phyloP scores from a whole-genome alignment of 2,888 invertebrate species.

The Nemoura dubitans region DNA sequence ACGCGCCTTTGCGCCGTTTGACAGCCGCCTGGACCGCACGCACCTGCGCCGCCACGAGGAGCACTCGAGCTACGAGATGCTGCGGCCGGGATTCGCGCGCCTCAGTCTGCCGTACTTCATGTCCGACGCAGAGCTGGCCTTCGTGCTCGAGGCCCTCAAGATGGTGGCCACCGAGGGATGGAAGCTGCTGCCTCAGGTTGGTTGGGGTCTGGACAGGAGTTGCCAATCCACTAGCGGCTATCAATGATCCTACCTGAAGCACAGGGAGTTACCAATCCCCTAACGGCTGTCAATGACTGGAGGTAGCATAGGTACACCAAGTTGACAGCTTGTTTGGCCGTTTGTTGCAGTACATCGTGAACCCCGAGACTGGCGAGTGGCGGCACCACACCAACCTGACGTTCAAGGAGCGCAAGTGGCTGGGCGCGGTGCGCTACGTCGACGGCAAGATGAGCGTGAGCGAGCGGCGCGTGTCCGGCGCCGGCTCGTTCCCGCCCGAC shows the following conservation, averaged over 20 bases:
- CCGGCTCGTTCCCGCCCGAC: slow-evolving; percentile 77
- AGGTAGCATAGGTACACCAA: no score
- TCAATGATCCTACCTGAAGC: no score
- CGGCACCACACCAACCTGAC: slow-evolving; percentile 81
- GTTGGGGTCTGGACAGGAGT: slow-evolving; percentile 71
- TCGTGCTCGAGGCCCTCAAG: slow-evolving; percentile 83
- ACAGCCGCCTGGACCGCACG: slow-evolving; percentile 64
- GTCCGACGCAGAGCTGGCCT: slow-evolving; percentile 80
- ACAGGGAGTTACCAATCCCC: no score
- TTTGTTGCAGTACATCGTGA: slow-evolving; percentile 65
- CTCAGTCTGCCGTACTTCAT: slow-evolving; percentile 88
- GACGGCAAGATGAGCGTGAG: slow-evolving; percentile 79
- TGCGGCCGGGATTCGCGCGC: slow-evolving; percentile 87
- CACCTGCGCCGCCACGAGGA: slow-evolving; percentile 63
- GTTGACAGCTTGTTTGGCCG: no score
- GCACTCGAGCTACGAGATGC: slow-evolving; percentile 70
- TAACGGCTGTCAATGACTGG: no score
- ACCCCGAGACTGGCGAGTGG: slow-evolving; percentile 91
- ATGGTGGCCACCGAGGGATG: slow-evolving; percentile 90
- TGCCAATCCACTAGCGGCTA: no score
- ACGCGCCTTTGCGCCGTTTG: not conserved
- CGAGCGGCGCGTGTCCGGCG: slow-evolving; percentile 76
- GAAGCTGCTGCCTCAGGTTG: slow-evolving; percentile 78
- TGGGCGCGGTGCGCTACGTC: slow-evolving; percentile 78
- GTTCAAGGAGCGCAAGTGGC: slow-evolving; percentile 83